Evolutionary conservation across 2,797 vertebrate genomes (phyloP).

Genomic region (Tolypeutes matacus): DNA sequence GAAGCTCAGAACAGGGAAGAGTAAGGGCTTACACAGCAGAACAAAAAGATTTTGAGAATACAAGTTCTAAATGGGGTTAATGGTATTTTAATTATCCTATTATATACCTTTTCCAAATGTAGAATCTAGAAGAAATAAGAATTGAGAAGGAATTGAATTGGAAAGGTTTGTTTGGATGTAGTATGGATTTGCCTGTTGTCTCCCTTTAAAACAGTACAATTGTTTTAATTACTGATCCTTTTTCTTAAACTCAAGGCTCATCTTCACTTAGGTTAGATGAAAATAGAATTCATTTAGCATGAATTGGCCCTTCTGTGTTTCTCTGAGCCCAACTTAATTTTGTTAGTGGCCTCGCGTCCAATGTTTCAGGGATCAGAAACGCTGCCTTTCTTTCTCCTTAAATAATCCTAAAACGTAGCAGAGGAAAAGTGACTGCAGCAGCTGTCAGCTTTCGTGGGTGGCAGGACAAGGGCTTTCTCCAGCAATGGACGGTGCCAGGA

Average conservation of each 20-base stretch:
- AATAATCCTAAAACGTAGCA: neutral
- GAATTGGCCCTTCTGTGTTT: neutral
- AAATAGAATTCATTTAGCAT: constrained; percentile 1
- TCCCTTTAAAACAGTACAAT: neutral
- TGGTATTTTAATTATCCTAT: neutral
- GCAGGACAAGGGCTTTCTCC: neutral
- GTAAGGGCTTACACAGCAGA: rapidly evolving
- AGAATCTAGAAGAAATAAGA: neutral
- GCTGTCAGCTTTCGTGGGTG: neutral
- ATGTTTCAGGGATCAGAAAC: neutral
- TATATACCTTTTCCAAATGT: neutral
- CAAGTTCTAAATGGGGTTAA: neutral
- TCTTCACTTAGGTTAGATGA: constrained; percentile 24
- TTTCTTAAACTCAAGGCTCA: neutral
- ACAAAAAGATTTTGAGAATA: neutral
- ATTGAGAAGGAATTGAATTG: neutral
- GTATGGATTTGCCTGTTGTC: neutral
- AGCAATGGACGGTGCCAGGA: neutral
- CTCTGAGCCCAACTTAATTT: neutral
- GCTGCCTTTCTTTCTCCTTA: neutral
- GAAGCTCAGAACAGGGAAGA: no score
- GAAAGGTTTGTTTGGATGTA: neutral
- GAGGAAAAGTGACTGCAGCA: neutral
- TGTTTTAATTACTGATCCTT: neutral
- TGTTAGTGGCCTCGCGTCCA: neutral